Evolutionary conservation across 2,888 invertebrate species (phyloP), one percentile per base, ranked within the genome.

Genomic region (Ennomos fuscantarius): DNA sequence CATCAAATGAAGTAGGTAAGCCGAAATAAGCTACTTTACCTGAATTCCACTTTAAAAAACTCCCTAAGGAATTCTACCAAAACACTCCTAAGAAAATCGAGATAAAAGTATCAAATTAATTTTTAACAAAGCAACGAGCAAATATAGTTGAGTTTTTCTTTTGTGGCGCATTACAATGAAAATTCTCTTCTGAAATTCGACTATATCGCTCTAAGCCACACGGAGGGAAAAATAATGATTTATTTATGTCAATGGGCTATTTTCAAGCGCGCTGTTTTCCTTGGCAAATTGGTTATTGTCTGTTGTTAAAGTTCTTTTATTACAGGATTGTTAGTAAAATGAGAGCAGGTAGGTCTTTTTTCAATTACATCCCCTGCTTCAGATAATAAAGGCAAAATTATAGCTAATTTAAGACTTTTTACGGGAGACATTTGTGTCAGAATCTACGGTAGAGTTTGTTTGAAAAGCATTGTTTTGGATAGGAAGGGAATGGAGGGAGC

Each of bases 161-260:
- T 91, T 92, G 91, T 91, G 82, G 83, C 76, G 68, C 81, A 81
- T 83, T 80, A 90, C 88, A 92, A 90, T 90, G 89, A 84, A 88
- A 86, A 86, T 85, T 87, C 84, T 78, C 44, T 84, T 84, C 79
- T 71, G 73, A 76, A 81, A 79, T 77, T 72, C 69, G 75, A 78
- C 72, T 78, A 74, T 63, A 69, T 70, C 73, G 67, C 66, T 71
- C 58, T 75, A 77, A 80, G 74, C 58, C 58, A 59, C 53, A 53
- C 44, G 9, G 37, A 54, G 58, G 74, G 72, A 72, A 76, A 81
- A 79, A 87, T 87, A 91, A 90, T 91, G 88, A 92, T 90, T 91
- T 92, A 92, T 92, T 92, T 87, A 91, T 91, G 89, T 91, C 91
- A 91, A 91, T 91, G 87, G 87, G 78, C 82, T 75, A 76, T 81